Conservation (phyloP, 2,888 invertebrate genomes). For the Athalia rosae region DNA sequence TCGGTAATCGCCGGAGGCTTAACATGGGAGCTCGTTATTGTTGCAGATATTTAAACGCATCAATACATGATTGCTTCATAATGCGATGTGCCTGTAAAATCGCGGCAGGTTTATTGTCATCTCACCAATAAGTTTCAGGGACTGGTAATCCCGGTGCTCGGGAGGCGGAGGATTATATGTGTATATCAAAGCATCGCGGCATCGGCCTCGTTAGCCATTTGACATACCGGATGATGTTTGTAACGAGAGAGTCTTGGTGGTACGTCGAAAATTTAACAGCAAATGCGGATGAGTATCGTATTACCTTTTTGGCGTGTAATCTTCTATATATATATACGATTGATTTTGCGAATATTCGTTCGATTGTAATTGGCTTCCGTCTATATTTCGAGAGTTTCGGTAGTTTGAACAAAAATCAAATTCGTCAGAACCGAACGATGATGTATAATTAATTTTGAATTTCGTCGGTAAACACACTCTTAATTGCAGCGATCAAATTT, state of each 20-base stretch:
- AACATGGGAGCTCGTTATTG: conserved; percentile 71
- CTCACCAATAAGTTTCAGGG: conserved; percentile 22
- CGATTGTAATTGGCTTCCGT: neutral
- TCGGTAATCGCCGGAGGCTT: conserved; percentile 60
- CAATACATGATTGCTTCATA: conserved; percentile 70
- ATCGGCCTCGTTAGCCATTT: conserved; percentile 9
- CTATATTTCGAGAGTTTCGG: neutral
- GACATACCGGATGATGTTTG: too few relatives aligned
- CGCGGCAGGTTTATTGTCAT: conserved; percentile 18
- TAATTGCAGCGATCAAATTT: conserved; percentile 13
- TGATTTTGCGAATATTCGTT: neutral
- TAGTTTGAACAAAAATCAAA: neutral
- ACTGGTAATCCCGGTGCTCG: conserved; percentile 1
- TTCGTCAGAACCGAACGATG: neutral
- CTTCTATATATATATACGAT: too few relatives aligned
- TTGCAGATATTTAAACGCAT: conserved; percentile 64
- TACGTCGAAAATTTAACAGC: neutral
- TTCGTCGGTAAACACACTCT: neutral
- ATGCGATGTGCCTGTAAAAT: conserved; percentile 44
- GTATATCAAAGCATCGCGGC: neutral
- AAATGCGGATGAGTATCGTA: neutral
- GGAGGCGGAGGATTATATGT: neutral
- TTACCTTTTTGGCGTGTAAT: too few relatives aligned
- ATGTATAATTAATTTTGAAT: neutral
- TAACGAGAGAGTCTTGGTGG: too few relatives aligned